Evolutionary conservation across 2,888 invertebrate genomes (phyloP).

Genomic region (Scrobipalpa atriplicella): DNA sequence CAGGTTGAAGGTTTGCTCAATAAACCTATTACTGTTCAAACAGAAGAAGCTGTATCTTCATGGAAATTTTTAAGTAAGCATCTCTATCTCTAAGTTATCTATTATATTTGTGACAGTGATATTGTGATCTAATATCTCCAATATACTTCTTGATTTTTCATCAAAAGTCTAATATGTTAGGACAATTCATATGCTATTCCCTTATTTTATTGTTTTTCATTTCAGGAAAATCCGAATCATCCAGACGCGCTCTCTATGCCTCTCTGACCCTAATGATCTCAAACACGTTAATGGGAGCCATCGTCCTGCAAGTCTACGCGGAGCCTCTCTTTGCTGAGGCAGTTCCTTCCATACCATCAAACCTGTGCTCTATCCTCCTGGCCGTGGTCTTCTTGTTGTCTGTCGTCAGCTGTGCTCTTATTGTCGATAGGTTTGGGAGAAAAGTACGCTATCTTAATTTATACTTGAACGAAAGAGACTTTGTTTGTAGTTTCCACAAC

Average conservation of each 20-base stretch:
- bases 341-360: conserved; percentile 65
- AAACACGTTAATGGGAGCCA: conserved; percentile 67
- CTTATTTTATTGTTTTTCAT: conserved; percentile 25
- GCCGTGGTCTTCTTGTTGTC: conserved; percentile 62
- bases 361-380: conserved; percentile 64
- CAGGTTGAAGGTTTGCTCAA: conserved; percentile 30
- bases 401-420: conserved; percentile 53
- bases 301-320: conserved; percentile 70
- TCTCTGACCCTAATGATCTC: conserved; percentile 57
- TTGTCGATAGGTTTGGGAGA: conserved; percentile 65
- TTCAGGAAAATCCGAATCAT: conserved; percentile 62
- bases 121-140: too few species aligned
- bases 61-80: conserved; percentile 49
- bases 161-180: too few species aligned
- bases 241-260: conserved; percentile 53
- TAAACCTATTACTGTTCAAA: conserved; percentile 13
- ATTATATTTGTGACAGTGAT: background rate
- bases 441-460: conserved; percentile 49
- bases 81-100: background rate
- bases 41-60: conserved; percentile 40
- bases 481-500: too few species aligned
- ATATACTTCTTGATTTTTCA: too few species aligned
- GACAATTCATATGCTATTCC: too few species aligned
- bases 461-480: background rate
- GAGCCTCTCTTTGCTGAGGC: conserved; percentile 70